Conservation (phyloP, 2,888 invertebrate species). For the Bembecia ichneumoniformis region DNA sequence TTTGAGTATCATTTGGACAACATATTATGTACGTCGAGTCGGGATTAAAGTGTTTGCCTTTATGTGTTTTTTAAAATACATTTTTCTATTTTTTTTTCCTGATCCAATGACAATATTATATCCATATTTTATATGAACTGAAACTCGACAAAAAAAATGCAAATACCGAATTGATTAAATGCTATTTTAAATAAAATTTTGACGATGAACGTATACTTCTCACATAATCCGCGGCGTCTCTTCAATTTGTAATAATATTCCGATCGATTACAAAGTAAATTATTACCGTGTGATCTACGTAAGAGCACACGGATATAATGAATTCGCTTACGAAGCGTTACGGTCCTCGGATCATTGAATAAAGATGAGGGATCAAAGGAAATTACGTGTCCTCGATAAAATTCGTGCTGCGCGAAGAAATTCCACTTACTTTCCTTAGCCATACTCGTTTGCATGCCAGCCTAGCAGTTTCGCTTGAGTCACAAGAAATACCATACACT, state of each 20-base stretch:
- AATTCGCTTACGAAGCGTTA: slow-evolving; percentile 64
- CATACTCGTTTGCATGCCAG: slow-evolving; percentile 44
- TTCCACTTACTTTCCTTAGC: slow-evolving; percentile 34
- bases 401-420: slow-evolving; percentile 57
- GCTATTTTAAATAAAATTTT: no score
- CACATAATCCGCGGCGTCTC: no score
- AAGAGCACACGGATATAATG: slow-evolving; percentile 55
- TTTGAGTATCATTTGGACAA: no score
- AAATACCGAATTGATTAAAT: no score
- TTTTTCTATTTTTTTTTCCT: no score
- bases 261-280: slow-evolving; percentile 19
- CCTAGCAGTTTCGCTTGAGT: slow-evolving; percentile 17
- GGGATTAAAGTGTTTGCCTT: no score
- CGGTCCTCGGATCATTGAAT: slow-evolving; percentile 65
- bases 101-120: no score
- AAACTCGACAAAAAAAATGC: no score
- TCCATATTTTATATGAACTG: no score
- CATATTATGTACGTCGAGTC: no score
- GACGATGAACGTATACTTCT: no score
- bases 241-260: slow-evolving; percentile 9
- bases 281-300: slow-evolving; percentile 25
- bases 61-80: no score
- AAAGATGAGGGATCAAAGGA: slow-evolving; percentile 69
- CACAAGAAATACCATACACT: background rate
- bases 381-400: slow-evolving; percentile 62